Evolutionary conservation across 1,140 invertebrate genomes (phyloP), one percentile per base, ranked within the genome.

Genomic region (Drosophila sproati): DNA sequence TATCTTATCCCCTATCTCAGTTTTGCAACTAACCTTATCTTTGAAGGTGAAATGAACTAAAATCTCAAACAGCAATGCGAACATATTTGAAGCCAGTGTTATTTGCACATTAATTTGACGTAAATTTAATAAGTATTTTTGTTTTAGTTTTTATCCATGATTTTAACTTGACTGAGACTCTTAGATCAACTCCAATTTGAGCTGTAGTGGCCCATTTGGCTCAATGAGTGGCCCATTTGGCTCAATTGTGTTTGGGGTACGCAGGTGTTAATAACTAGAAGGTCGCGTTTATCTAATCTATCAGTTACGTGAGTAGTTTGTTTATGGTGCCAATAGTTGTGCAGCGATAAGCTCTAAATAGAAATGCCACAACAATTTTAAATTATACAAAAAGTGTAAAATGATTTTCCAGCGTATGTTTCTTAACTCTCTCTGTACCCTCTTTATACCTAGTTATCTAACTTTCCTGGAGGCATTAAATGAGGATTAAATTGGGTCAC

Each of bases 211-310:
- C 20, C 28, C 57, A 67, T 55, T 47, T 10, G 31, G 43, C 32
- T 32, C 20, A 20, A 2, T 20, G 6, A 2, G n/a, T 32, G 4
- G 39, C 20, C 28, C 57, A 67, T 55, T 47, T 10, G 31, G 43
- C 32, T 32, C 35, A 63, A 59, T 54, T 35, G 67, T 57, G 57
- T 63, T 52, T 62, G 12, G 20, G 41, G 20, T 20, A 51, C 31
- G 32, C 54, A 75, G 54, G 67, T 75, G 73, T 47, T 59, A 70
- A 43, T 69, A 59, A 77, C 73, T 77, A 60, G 54, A 45, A 39
- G 34, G 39, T 59, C 28, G 48, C 41, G 57, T 52, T 70, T 82
- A 88, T 83, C 83, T 87, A 69, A 87, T 88, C 82, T 55, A 31
- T 51, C 43, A 67, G 60, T 71, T 72, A 48, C 45, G 47, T 29